Percentiles rank a stretch among this genome's conserved stretches.
Evolutionary conservation across 2,797 vertebrate genomes (phyloP).

Genomic region (Chanos chanos): DNA sequence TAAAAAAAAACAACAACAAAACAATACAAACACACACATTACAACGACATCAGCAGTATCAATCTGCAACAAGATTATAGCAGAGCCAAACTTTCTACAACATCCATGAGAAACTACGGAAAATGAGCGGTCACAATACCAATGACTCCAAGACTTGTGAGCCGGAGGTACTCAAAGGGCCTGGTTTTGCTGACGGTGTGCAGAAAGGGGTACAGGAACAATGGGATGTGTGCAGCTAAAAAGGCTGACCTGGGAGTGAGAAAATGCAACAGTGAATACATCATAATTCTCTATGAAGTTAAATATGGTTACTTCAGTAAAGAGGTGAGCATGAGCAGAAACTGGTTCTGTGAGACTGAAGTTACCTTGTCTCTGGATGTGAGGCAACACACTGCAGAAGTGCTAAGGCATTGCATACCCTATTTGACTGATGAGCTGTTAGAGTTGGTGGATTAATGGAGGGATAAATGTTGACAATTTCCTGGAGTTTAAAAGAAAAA

Average conservation of each 20-base stretch:
- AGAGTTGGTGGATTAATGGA: conserved; percentile 96
- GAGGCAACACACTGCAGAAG: conserved; percentile 97
- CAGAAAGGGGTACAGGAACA: conserved; percentile 92
- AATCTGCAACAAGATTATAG: conserved; percentile 17
- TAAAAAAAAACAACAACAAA: neutral
- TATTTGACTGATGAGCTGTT: conserved; percentile 96
- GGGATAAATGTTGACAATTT: conserved; percentile 99
- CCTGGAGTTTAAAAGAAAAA: conserved; percentile 63
- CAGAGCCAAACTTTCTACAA: conserved; percentile 37
- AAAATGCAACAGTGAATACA: neutral
- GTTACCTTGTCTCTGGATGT: conserved; percentile 92
- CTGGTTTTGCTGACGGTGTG: conserved; percentile 98
- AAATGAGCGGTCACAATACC: too few species aligned
- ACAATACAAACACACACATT: neutral
- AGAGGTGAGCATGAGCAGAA: too few species aligned
- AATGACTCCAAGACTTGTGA: conserved; percentile 96
- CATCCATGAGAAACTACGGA: too few species aligned
- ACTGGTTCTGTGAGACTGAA: too few species aligned
- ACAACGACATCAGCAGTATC: neutral
- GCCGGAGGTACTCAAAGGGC: conserved; percentile 94
- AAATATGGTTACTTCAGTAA: neutral
- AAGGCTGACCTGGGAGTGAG: conserved; percentile 79
- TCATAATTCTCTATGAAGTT: neutral
- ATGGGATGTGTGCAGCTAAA: conserved; percentile 85
- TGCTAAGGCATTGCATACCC: conserved; percentile 95